Percentiles rank a stretch among this genome's conserved stretches.
phyloP scores from a whole-genome alignment of 2,113 vertebrate genomes.

The Amia ocellicauda region DNA sequence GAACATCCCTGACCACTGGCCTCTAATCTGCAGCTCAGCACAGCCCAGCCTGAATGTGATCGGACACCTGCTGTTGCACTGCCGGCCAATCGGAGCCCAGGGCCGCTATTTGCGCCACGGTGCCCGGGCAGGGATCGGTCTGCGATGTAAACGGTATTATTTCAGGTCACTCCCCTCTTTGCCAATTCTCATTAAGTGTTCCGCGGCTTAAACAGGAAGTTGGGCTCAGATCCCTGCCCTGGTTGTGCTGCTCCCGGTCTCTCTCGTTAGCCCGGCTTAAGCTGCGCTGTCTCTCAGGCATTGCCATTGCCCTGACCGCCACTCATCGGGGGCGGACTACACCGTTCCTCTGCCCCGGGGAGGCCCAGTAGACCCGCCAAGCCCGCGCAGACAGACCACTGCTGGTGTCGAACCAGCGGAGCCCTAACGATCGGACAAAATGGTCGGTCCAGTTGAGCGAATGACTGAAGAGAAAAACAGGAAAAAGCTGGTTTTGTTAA shows the following conservation, averaged over 20 bases:
- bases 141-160: not conserved
- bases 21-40: conserved; percentile 42
- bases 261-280: not conserved
- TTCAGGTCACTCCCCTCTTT: not conserved
- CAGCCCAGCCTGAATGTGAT: conserved; percentile 31
- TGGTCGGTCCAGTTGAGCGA: too few relatives aligned
- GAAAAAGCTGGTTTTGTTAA: too few relatives aligned
- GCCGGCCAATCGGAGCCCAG: conserved; percentile 34
- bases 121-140: not conserved
- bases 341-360: too few relatives aligned
- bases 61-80: conserved; percentile 38
- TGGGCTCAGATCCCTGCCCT: conserved; percentile 4
- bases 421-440: too few relatives aligned
- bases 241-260: conserved; percentile 11
- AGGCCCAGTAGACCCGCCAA: too few relatives aligned
- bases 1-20: conserved; percentile 35
- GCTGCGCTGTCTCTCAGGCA: too few relatives aligned
- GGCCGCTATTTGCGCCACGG: not conserved
- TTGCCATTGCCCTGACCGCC: too few relatives aligned
- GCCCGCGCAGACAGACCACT: too few relatives aligned
- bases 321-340: too few relatives aligned
- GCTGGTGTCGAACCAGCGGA: too few relatives aligned
- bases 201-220: not conserved
- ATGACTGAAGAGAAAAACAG: too few relatives aligned
- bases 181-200: conserved; percentile 10